These are phyloP conservation scores for Charanyca ferruginea DNA, from an alignment of 2,888 invertebrate species.

Conservation along the genomic window DNA sequence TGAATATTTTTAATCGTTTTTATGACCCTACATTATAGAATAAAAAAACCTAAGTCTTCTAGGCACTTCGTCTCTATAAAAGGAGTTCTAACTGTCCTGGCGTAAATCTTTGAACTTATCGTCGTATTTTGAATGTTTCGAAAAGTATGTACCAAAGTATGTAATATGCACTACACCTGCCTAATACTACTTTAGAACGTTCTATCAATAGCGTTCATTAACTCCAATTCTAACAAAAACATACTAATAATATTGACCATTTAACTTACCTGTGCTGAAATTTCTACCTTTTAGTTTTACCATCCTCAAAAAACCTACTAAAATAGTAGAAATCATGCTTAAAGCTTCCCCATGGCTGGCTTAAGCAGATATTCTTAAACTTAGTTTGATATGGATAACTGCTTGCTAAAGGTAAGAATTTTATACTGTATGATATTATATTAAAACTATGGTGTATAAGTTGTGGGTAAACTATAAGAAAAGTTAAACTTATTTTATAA, in stretches of 20 bases:
- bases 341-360: constrained; percentile 74
- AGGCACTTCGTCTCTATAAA: background rate
- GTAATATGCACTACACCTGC: background rate
- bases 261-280: constrained; percentile 18
- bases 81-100: too few species aligned
- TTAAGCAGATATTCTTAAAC: constrained; percentile 58
- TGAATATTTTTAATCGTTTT: constrained; percentile 37
- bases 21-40: background rate
- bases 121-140: too few species aligned
- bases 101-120: too few species aligned
- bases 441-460: constrained; percentile 17
- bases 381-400: constrained; percentile 56
- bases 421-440: constrained; percentile 35
- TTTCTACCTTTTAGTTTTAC: constrained; percentile 41
- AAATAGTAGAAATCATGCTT: constrained; percentile 75
- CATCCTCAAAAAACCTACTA: constrained; percentile 66
- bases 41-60: too few species aligned
- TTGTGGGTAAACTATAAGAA: constrained; percentile 25
- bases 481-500: constrained; percentile 9
- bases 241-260: constrained; percentile 30
- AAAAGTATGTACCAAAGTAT: background rate
- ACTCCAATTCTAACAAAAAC: background rate
- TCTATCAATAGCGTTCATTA: background rate
- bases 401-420: constrained; percentile 73
- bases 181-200: background rate